phyloP scores from a whole-genome alignment of 2,888 invertebrate genomes.

The Odontomyia ornata region DNA sequence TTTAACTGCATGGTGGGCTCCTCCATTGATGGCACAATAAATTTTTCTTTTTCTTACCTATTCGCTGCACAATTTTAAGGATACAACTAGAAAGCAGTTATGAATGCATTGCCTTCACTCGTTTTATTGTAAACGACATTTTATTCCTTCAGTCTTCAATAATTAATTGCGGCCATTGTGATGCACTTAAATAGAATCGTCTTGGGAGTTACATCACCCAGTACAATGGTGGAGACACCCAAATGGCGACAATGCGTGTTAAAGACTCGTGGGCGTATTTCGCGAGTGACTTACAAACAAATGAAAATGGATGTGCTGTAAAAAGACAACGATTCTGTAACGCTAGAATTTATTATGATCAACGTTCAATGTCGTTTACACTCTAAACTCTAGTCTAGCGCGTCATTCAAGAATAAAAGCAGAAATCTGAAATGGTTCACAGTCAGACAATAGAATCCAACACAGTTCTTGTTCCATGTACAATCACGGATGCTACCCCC shows the following conservation, averaged over 20 bases:
- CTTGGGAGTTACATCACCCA: neutral
- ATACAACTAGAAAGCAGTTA: too few species aligned
- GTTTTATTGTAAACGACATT: too few species aligned
- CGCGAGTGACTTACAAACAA: conserved; percentile 6
- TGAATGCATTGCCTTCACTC: too few species aligned
- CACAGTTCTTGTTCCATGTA: conserved; percentile 22
- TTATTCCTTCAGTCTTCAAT: neutral
- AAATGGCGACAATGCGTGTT: conserved; percentile 16
- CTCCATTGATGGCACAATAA: too few species aligned
- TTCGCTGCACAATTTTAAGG: too few species aligned
- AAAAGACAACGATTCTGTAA: neutral
- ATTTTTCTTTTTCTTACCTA: too few species aligned
- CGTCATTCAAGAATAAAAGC: neutral
- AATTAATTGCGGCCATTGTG: conserved; percentile 41
- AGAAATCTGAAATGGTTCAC: conserved; percentile 29
- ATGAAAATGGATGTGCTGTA: too few species aligned
- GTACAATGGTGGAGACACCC: conserved; percentile 15
- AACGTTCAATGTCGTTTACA: neutral
- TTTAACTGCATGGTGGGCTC: too few species aligned
- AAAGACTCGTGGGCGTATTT: conserved; percentile 36
- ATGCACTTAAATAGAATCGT: conserved; percentile 5
- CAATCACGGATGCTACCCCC: neutral
- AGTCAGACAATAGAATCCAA: conserved; percentile 18
- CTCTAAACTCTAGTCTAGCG: neutral
- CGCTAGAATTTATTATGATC: conserved; percentile 1